Conservation (phyloP, 1,140 invertebrate genomes). For the Epicauta chinensis region DNA sequence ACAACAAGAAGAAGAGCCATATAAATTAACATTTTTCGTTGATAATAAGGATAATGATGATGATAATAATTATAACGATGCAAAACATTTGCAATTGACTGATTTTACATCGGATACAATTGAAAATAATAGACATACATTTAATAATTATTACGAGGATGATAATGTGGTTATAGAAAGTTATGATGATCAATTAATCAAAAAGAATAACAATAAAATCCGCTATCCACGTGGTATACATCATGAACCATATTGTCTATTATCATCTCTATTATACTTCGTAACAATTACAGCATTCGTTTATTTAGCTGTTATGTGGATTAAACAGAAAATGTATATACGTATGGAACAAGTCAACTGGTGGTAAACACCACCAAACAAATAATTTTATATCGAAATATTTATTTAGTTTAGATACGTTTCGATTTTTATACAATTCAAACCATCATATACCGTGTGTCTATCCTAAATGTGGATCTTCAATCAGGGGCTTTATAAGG, state of each 20-base stretch:
- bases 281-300: conserved; percentile 40
- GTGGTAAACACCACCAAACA: conserved; percentile 30
- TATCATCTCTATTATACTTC: conserved; percentile 41
- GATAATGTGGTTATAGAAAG: conserved; percentile 28
- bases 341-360: conserved; percentile 39
- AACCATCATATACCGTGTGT: not conserved
- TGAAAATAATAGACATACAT: conserved; percentile 19
- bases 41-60: conserved; percentile 25
- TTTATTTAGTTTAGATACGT: conserved; percentile 1
- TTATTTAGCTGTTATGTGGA: conserved; percentile 40
- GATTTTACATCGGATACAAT: conserved; percentile 13
- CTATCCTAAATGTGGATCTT: no score
- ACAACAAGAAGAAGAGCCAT: conserved; percentile 16
- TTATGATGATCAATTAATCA: conserved; percentile 15
- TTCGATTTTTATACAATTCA: conserved; percentile 1
- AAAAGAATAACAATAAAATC: conserved; percentile 8
- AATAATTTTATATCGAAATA: not conserved
- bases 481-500: no score
- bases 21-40: conserved; percentile 37
- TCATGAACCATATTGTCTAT: conserved; percentile 36
- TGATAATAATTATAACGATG: not conserved
- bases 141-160: conserved; percentile 26
- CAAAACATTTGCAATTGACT: conserved; percentile 18
- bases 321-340: conserved; percentile 39
- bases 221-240: conserved; percentile 15